A percentile compares a stretch with the other conserved stretches of the same genome.
Conservation (phyloP, 1,140 invertebrate genomes). For the Fopius arisanus region DNA sequence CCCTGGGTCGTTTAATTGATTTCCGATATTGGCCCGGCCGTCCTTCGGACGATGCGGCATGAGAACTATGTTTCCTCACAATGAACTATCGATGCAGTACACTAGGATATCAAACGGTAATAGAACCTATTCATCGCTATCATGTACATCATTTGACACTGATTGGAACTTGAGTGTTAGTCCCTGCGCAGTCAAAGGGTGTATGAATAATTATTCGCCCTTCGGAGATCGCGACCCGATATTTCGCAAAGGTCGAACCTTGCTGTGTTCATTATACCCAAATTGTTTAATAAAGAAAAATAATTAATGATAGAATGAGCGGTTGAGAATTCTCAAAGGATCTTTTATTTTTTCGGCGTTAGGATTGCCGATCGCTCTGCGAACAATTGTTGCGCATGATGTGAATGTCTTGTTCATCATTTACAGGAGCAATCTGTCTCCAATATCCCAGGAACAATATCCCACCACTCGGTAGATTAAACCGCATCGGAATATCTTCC, state of each 20-base stretch:
- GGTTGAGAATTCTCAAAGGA: too few relatives aligned
- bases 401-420: neutral
- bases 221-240: too few relatives aligned
- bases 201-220: neutral
- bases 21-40: constrained; percentile 49
- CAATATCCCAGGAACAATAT: neutral
- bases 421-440: neutral
- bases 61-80: constrained; percentile 38
- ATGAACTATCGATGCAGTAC: constrained; percentile 40
- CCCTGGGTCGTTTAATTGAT: constrained; percentile 50
- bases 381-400: neutral
- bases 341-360: too few relatives aligned
- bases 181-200: neutral
- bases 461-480: neutral
- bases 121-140: constrained; percentile 37
- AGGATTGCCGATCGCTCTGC: too few relatives aligned
- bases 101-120: constrained; percentile 40
- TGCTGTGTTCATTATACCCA: too few relatives aligned
- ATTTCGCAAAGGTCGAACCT: too few relatives aligned
- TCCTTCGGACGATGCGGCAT: constrained; percentile 40
- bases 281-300: too few relatives aligned
- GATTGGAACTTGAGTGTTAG: constrained; percentile 12
- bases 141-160: constrained; percentile 31
- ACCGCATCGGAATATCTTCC: neutral
- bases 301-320: too few relatives aligned